phyloP scores from a whole-genome alignment of 2,888 invertebrate genomes.

The Rosalia funebris region DNA sequence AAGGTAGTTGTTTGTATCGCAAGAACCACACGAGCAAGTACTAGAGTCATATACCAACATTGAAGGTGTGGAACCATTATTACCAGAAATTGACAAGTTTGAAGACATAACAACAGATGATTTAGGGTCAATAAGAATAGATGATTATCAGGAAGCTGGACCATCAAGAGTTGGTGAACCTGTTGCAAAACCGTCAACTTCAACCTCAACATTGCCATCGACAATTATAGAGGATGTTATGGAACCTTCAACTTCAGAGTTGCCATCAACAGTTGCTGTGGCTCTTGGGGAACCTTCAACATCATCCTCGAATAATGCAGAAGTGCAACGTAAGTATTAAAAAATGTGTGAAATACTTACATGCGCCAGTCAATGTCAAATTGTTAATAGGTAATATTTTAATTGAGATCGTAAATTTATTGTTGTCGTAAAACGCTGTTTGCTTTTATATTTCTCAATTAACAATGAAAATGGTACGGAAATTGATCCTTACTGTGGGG shows the following conservation, averaged over 20 bases:
- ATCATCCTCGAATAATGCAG: not conserved
- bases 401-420: too few relatives aligned
- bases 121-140: not conserved
- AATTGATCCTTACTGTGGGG: too few relatives aligned
- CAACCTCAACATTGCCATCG: not conserved
- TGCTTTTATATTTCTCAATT: too few relatives aligned
- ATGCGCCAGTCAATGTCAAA: too few relatives aligned
- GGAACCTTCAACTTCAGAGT: not conserved
- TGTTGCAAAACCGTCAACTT: not conserved
- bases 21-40: not conserved
- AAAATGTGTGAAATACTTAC: too few relatives aligned
- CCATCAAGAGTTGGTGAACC: not conserved
- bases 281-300: not conserved
- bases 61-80: not conserved
- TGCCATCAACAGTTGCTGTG: not conserved
- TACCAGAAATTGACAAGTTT: not conserved
- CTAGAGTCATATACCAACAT: not conserved
- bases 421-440: too few relatives aligned
- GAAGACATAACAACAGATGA: not conserved
- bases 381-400: too few relatives aligned
- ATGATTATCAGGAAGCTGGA: not conserved
- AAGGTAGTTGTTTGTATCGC: not conserved
- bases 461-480: too few relatives aligned
- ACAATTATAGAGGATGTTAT: not conserved
- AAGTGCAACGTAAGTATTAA: constrained; percentile 1